phyloP scores from a whole-genome alignment of 2,797 vertebrate species.

The Paratrypauchen microcephalus region DNA sequence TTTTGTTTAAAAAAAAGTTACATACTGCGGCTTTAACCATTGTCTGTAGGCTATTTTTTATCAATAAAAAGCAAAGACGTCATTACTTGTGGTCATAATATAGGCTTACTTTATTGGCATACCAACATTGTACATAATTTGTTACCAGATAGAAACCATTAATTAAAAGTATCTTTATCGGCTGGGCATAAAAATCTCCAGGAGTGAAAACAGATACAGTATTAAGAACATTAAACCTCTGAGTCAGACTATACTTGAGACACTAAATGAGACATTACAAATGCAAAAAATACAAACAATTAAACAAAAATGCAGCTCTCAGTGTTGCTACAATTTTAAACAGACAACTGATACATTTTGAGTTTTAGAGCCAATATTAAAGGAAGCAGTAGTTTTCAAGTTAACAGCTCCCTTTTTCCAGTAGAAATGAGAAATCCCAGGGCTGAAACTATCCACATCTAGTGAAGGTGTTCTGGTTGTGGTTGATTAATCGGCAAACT shows the following conservation, averaged over 20 bases:
- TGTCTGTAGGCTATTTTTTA: too few species aligned
- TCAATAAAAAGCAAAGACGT: neutral
- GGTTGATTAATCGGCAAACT: too few species aligned
- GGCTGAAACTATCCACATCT: too few species aligned
- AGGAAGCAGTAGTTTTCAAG: too few species aligned
- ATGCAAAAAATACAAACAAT: neutral
- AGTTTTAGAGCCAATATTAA: too few species aligned
- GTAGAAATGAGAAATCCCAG: too few species aligned
- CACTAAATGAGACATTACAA: neutral
- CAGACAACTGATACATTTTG: neutral
- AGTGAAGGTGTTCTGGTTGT: too few species aligned
- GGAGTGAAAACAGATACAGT: neutral
- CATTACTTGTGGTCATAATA: slow-evolving; percentile 25
- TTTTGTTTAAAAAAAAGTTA: too few species aligned
- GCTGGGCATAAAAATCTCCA: neutral
- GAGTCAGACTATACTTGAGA: neutral
- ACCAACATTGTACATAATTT: slow-evolving; percentile 39
- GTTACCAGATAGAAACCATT: neutral
- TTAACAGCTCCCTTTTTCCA: too few species aligned
- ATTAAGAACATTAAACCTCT: neutral
- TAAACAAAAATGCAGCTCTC: neutral
- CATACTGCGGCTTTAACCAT: too few species aligned
- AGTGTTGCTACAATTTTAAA: neutral
- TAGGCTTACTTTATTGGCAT: slow-evolving; percentile 54
- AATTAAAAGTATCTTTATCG: slow-evolving; percentile 1